Conservation (phyloP, 2,113 vertebrate genomes). For the Cinclus cinclus region DNA sequence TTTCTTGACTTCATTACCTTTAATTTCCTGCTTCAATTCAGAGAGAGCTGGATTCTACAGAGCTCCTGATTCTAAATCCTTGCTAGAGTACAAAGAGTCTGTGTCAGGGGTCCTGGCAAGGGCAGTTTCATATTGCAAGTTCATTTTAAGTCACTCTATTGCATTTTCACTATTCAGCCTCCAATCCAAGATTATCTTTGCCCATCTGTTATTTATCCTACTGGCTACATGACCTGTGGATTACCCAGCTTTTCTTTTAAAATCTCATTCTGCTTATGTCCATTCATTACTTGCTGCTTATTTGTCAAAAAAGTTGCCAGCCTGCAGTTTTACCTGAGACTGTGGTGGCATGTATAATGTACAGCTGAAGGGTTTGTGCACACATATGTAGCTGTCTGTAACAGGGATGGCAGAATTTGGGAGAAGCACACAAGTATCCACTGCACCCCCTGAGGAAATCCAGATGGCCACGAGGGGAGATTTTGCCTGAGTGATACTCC, state of each 20-base stretch:
- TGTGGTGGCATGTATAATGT: not conserved
- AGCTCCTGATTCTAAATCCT: not conserved
- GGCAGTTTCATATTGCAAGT: not conserved
- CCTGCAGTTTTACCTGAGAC: not conserved
- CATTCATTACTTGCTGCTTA: not conserved
- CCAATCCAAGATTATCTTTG: conserved; percentile 53
- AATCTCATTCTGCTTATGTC: not conserved
- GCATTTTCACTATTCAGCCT: conserved; percentile 16
- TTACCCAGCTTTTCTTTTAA: conserved; percentile 32
- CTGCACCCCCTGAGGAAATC: not conserved
- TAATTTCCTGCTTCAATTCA: not conserved
- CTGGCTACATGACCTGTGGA: conserved; percentile 11
- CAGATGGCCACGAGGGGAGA: not conserved
- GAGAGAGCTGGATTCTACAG: not conserved
- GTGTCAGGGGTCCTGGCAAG: not conserved
- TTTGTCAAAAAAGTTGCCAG: not conserved
- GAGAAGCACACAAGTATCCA: not conserved
- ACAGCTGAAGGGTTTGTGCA: not conserved
- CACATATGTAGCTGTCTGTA: not conserved
- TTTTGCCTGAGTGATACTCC: not conserved
- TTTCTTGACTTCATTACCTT: not conserved
- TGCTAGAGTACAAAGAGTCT: not conserved
- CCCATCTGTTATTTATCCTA: conserved; percentile 64
- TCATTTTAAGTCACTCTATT: conserved; percentile 16
- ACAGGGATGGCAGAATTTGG: not conserved